A percentile compares a stretch with the other conserved stretches of the same genome.
These are phyloP conservation scores for Oryctolagus cuniculus DNA, from an alignment of 2,113 vertebrate genomes.

Conservation along the genomic window mOryCun1.1 NC_091436.1:150210501-150211000, in stretches of 20 bases:
- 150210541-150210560: not conserved
- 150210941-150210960: not conserved
- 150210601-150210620: not conserved
- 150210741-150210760: conserved; percentile 65
- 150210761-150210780: conserved; percentile 60
- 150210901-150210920: not conserved
- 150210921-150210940: not conserved
- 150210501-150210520: not conserved
- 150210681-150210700: conserved; percentile 28
- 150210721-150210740: conserved; percentile 52
- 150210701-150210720: conserved; percentile 50
- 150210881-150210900: not conserved
- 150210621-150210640: not conserved
- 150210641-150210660: not conserved
- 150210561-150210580: not conserved
- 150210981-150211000: not conserved
- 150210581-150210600: not conserved
- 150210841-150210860: not conserved
- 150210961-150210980: not conserved
- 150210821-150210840: not conserved
- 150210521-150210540: not conserved
- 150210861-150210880: not conserved
- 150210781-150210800: conserved; percentile 41
- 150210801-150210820: not conserved
- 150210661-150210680: not conserved